Percentiles rank a stretch among this genome's conserved stretches.
These are phyloP conservation scores for Nycticebus coucang DNA, from an alignment of 2,113 vertebrate species.

Conservation along the genomic window DNA sequence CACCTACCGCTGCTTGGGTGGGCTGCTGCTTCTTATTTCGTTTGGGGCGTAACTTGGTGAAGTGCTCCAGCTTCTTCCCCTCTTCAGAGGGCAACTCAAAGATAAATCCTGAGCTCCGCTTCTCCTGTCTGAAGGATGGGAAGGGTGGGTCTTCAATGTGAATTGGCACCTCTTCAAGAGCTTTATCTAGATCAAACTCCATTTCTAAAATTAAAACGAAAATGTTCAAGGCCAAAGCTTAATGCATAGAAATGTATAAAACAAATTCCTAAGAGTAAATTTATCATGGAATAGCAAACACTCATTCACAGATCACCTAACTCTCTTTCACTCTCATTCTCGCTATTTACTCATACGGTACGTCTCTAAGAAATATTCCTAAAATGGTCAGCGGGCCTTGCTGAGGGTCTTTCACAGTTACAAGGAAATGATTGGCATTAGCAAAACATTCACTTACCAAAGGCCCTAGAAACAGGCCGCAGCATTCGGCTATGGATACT, in stretches of 20 bases:
- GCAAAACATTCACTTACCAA: slow-evolving; percentile 87
- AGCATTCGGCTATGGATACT: slow-evolving; percentile 99
- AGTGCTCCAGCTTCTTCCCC: slow-evolving; percentile 95
- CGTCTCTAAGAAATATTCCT: not conserved
- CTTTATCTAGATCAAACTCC: slow-evolving; percentile 99
- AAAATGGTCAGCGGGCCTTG: not conserved
- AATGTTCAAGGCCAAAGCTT: slow-evolving; percentile 31
- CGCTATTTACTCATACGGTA: not conserved
- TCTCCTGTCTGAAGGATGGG: slow-evolving; percentile 85
- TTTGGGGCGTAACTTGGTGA: slow-evolving; percentile 95
- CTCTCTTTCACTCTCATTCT: not conserved
- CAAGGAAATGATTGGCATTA: not conserved
- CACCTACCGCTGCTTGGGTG: slow-evolving; percentile 93
- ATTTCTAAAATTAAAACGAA: slow-evolving; percentile 88
- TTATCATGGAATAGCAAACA: not conserved
- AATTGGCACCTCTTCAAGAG: slow-evolving; percentile 94
- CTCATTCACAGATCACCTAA: not conserved
- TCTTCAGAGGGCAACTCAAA: slow-evolving; percentile 96
- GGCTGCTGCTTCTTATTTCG: slow-evolving; percentile 95
- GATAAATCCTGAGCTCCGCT: slow-evolving; percentile 87
- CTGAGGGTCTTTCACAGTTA: not conserved
- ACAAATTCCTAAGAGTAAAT: not conserved
- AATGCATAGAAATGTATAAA: not conserved
- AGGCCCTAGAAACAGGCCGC: slow-evolving; percentile 96
- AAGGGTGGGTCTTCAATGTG: slow-evolving; percentile 90